A percentile compares a stretch with the other conserved stretches of the same genome.
Evolutionary conservation across 2,797 vertebrate species (phyloP).

Genomic region (Acridotheres tristis): DNA sequence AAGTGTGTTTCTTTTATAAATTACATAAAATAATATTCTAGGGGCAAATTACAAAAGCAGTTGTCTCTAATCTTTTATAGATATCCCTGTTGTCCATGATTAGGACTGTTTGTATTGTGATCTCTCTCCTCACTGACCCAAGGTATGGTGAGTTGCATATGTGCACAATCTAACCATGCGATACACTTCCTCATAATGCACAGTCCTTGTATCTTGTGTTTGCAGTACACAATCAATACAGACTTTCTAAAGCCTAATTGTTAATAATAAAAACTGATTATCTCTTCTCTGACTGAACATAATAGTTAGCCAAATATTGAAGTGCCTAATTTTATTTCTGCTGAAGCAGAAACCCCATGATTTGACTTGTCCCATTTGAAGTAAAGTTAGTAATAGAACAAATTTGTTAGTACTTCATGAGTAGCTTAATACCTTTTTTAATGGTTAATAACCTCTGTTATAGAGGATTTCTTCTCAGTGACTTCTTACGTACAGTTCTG

Average conservation of each 20-base stretch:
- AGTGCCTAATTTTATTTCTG: background rate
- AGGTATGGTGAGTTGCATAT: background rate
- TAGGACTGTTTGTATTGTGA: background rate
- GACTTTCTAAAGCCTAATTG: background rate
- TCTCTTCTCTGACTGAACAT: background rate
- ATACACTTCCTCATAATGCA: background rate
- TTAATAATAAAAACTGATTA: background rate
- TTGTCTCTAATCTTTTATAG: background rate
- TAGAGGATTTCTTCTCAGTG: background rate
- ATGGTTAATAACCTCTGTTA: background rate
- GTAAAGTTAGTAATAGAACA: background rate
- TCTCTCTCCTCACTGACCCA: background rate
- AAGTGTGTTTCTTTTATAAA: background rate
- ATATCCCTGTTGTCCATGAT: background rate
- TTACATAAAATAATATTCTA: background rate
- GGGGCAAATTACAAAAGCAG: background rate
- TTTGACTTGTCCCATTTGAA: background rate
- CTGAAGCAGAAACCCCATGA: background rate
- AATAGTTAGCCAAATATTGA: background rate
- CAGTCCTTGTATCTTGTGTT: background rate
- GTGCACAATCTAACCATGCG: background rate
- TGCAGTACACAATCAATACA: background rate
- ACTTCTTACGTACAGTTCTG: background rate
- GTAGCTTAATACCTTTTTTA: background rate
- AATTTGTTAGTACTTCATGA: background rate